These are phyloP conservation scores for Drosophila nr. perissopoda DNA, from an alignment of 2,888 invertebrate species.

Conservation along the genomic window DNA sequence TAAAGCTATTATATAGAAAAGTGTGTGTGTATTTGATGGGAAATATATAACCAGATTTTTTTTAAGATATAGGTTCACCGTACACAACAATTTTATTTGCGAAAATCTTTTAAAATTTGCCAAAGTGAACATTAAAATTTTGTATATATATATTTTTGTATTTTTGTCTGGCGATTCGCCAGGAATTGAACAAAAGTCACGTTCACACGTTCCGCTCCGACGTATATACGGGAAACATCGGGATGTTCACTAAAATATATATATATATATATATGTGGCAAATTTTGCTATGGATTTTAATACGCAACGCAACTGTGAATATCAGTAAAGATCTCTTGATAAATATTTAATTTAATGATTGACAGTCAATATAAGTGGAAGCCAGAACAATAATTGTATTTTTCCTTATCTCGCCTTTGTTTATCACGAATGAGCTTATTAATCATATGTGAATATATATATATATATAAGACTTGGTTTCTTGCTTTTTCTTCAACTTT, in stretches of 20 bases:
- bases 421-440: neutral
- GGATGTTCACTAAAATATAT: conserved; percentile 21
- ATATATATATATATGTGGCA: neutral
- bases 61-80: conserved; percentile 8
- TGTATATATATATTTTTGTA: conserved; percentile 11
- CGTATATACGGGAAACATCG: conserved; percentile 12
- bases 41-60: conserved; percentile 12
- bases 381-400: neutral
- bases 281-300: neutral
- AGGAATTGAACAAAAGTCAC: conserved; percentile 32
- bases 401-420: neutral
- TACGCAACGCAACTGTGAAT: neutral
- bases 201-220: conserved; percentile 35
- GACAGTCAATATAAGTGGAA: neutral
- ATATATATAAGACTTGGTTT: neutral
- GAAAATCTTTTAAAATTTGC: conserved; percentile 46
- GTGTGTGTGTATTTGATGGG: conserved; percentile 7
- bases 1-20: conserved; percentile 5
- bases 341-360: conserved; percentile 4
- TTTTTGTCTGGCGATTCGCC: conserved; percentile 33
- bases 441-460: neutral
- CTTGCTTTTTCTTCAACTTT: neutral
- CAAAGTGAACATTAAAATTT: conserved; percentile 35
- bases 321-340: neutral
- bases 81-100: conserved; percentile 2